Percentiles rank a stretch among this genome's conserved stretches.
Conservation (phyloP, 2,797 vertebrate genomes). For the Oryzias dopingdopingensis region DNA sequence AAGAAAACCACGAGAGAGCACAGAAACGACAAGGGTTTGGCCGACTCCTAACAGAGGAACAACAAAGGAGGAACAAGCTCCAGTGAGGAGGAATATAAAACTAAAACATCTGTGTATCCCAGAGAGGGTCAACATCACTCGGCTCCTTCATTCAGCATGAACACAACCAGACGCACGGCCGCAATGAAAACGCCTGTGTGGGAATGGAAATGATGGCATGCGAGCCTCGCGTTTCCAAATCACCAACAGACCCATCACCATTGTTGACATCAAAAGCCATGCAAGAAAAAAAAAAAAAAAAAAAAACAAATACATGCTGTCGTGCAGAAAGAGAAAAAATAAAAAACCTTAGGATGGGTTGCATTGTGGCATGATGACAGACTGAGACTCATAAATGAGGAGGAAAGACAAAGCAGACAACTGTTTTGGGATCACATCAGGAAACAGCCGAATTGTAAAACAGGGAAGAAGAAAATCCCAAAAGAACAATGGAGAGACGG, state of each 20-base stretch:
- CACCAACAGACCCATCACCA: constrained; percentile 24
- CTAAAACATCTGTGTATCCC: neutral
- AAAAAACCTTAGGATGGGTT: constrained; percentile 10
- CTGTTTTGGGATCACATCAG: constrained; percentile 37
- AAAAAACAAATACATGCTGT: neutral
- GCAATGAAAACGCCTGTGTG: neutral
- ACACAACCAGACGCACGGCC: neutral
- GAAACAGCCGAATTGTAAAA: constrained; percentile 52
- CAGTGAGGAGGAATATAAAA: constrained; percentile 1
- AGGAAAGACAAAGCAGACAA: constrained; percentile 11
- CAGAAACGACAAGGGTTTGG: neutral
- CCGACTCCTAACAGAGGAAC: neutral
- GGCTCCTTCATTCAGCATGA: neutral
- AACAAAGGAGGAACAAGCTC: constrained; percentile 2
- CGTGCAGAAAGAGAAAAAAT: constrained; percentile 4
- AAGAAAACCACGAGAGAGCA: neutral
- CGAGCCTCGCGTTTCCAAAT: neutral
- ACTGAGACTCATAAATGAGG: constrained; percentile 4
- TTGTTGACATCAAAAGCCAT: neutral
- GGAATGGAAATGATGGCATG: constrained; percentile 21
- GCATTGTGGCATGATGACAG: constrained; percentile 4
- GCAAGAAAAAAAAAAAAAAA: neutral
- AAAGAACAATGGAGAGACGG: constrained; percentile 62
- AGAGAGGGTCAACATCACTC: neutral
- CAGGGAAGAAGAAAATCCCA: constrained; percentile 62